Evolutionary conservation across 2,888 invertebrate genomes (phyloP).

Genomic region (Corythucha ciliata): DNA sequence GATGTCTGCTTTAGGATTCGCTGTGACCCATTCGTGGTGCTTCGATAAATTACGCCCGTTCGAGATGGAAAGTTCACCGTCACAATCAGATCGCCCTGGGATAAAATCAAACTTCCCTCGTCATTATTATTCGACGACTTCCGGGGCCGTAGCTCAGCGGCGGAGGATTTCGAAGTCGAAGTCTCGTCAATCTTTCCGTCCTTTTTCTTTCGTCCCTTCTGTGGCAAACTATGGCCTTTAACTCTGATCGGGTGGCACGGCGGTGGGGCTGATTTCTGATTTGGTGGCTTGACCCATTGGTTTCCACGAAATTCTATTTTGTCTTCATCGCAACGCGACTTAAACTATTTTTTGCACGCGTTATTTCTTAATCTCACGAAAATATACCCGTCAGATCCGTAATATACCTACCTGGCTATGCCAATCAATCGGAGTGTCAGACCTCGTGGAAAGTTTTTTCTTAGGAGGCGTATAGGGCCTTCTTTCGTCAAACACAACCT

Average conservation of each 20-base stretch:
- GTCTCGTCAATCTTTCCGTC: too few species aligned
- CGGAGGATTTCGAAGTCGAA: too few species aligned
- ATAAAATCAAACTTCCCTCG: constrained; percentile 9
- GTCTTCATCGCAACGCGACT: constrained; percentile 20
- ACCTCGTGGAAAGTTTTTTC: constrained; percentile 23
- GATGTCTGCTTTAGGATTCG: constrained; percentile 14
- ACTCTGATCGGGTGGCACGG: too few species aligned
- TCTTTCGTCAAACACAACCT: constrained; percentile 21
- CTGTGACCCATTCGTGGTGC: background rate
- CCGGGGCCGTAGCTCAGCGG: too few species aligned
- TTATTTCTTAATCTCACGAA: background rate
- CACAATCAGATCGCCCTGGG: constrained; percentile 10
- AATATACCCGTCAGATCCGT: too few species aligned
- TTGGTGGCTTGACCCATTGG: constrained; percentile 13
- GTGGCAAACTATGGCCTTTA: too few species aligned
- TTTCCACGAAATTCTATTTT: constrained; percentile 21
- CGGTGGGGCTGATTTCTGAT: too few species aligned
- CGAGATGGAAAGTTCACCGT: constrained; percentile 17
- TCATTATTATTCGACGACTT: too few species aligned
- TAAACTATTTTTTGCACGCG: constrained; percentile 3
- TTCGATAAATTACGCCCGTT: constrained; percentile 14
- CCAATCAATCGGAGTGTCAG: constrained; percentile 6
- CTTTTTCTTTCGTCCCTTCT: too few species aligned
- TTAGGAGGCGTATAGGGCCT: constrained; percentile 27
- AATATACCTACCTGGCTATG: constrained; percentile 9